Conservation (phyloP, 2,113 vertebrate genomes). For the Peucedramus taeniatus region DNA sequence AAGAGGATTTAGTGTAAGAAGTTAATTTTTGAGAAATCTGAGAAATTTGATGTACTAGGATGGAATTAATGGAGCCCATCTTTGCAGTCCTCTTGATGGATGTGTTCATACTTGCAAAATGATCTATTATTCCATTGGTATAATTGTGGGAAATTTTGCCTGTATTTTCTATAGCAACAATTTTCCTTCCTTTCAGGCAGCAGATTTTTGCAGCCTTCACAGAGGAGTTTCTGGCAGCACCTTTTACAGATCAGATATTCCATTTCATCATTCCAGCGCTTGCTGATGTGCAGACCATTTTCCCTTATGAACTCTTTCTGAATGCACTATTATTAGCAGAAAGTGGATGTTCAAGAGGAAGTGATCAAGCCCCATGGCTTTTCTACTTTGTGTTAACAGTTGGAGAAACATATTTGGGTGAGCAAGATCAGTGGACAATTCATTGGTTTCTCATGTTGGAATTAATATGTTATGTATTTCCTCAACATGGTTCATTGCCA, state of each 20-base stretch:
- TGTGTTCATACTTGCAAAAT: not conserved
- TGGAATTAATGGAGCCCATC: not conserved
- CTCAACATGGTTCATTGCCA: rapidly evolving
- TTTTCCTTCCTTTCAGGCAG: conserved; percentile 75
- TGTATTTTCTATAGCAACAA: not conserved
- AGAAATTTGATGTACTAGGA: not conserved
- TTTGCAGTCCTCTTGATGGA: not conserved
- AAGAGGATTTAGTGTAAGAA: not conserved
- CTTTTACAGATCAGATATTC: conserved; percentile 95
- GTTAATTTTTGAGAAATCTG: not conserved
- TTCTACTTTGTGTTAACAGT: conserved; percentile 92
- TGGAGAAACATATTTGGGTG: conserved; percentile 88
- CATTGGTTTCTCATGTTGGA: not conserved
- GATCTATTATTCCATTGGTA: not conserved
- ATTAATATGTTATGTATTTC: not conserved
- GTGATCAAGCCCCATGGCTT: conserved; percentile 85
- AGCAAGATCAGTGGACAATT: not conserved
- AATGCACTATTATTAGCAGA: conserved; percentile 80
- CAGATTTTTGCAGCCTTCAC: conserved; percentile 92
- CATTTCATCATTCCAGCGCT: conserved; percentile 92
- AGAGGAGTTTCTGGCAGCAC: conserved; percentile 88
- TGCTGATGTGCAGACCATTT: conserved; percentile 79
- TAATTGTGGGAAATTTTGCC: not conserved
- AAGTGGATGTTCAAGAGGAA: conserved; percentile 42
- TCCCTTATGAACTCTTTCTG: conserved; percentile 93